phyloP scores from a whole-genome alignment of 2,797 vertebrate genomes.

The Trachops cirrhosus region DNA sequence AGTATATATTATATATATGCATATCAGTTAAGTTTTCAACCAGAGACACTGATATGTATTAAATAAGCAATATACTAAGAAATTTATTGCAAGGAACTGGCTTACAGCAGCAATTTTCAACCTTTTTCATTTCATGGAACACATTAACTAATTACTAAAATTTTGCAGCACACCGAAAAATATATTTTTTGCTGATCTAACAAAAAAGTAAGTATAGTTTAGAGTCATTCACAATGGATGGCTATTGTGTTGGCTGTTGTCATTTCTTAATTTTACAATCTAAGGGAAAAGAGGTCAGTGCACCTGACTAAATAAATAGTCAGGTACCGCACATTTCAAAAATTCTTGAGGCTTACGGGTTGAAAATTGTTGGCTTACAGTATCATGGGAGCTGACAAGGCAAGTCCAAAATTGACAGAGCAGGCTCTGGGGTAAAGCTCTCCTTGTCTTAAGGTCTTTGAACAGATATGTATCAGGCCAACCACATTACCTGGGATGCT shows the following conservation, averaged over 20 bases:
- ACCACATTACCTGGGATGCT: background rate
- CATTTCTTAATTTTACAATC: background rate
- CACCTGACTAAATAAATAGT: background rate
- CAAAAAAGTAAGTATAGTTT: background rate
- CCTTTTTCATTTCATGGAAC: background rate
- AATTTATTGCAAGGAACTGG: background rate
- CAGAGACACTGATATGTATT: background rate
- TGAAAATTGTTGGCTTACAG: background rate
- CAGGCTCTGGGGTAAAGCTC: background rate
- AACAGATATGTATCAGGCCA: background rate
- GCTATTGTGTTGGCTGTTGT: background rate
- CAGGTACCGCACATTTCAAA: background rate
- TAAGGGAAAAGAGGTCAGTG: background rate
- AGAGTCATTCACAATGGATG: background rate
- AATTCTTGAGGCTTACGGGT: background rate
- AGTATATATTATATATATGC: too few relatives aligned
- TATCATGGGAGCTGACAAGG: accelerated
- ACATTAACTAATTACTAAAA: background rate
- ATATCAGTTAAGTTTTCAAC: background rate
- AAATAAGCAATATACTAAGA: background rate
- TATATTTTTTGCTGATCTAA: background rate
- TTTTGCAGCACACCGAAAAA: background rate
- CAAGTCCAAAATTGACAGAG: background rate
- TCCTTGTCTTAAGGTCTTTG: background rate
- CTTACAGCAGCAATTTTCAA: background rate